phyloP scores from a whole-genome alignment of 1,140 invertebrate species.

The Papilio dardanus region DNA sequence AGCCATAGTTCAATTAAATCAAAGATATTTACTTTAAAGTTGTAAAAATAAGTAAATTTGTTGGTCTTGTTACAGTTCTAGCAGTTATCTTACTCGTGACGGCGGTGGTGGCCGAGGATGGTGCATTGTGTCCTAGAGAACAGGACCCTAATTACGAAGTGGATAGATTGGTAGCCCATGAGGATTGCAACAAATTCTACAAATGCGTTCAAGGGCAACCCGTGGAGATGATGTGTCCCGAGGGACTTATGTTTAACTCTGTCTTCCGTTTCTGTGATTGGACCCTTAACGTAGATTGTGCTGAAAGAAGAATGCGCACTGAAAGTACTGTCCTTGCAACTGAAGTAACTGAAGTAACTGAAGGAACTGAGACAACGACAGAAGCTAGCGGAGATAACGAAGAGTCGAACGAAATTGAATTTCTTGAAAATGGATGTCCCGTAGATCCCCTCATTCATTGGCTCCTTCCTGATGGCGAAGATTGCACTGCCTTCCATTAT shows the following conservation, averaged over 20 bases:
- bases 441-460: conserved; percentile 33
- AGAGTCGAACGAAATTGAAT: conserved; percentile 29
- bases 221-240: conserved; percentile 78
- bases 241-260: conserved; percentile 83
- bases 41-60: neutral
- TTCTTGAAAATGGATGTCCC: conserved; percentile 32
- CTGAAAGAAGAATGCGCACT: conserved; percentile 55
- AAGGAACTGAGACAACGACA: too few relatives aligned
- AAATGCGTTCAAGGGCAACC: conserved; percentile 80
- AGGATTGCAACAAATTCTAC: conserved; percentile 84
- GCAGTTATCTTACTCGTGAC: conserved; percentile 38
- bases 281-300: conserved; percentile 76
- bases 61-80: conserved; percentile 23
- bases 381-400: neutral
- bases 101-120: conserved; percentile 39
- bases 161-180: conserved; percentile 72
- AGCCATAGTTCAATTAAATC: neutral
- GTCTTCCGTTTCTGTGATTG: conserved; percentile 82
- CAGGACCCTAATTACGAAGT: conserved; percentile 55
- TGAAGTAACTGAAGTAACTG: conserved; percentile 6
- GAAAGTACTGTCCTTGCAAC: neutral
- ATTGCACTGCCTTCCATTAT: conserved; percentile 85
- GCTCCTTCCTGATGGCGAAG: conserved; percentile 56
- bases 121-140: conserved; percentile 54
- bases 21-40: neutral